Evolutionary conservation across 2,888 invertebrate species (phyloP), one percentile per base, ranked within the genome.

Genomic region (Polydrusus cervinus): DNA sequence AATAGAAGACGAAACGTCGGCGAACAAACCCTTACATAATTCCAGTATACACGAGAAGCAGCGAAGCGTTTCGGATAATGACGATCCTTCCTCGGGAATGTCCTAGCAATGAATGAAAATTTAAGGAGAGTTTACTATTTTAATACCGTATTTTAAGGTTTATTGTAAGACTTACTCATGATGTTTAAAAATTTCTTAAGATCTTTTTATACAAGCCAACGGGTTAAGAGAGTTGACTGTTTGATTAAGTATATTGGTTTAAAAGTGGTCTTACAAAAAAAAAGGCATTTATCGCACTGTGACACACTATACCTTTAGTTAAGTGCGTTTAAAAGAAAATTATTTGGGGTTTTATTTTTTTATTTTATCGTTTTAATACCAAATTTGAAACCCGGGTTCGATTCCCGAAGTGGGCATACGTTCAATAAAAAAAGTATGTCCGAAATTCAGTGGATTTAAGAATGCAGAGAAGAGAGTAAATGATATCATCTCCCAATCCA

Each of bases 81-180:
- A 88, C 78, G 87, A 88, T 81, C 87, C 87, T 18, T 88, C 88
- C 40, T 88, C 88, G 40, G 88, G 88, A 71, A 88, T 88, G 88
- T 88, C 88, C 84, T 88, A 88, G 87, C 78, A 75, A 71, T 75
- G 68, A 77, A 65, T 68, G 30, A 45, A 55, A 18, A 67, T 14
- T 34, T 69, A 47, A 66, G 43, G n/a, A 71, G 43, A 73, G 53
- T 14, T 18, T 47, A 49, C 51, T 43, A 61, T 30, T 53, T 67
- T 49, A 74, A 47, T 68, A 62, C 62, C 14, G 13, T 57, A 68
- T 60, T 68, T 60, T 47, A 68, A 30, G 43, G 49, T 57, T 73
- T 16, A 43, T 69, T 64, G 62, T 74, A 62, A 69, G 60, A 62
- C 69, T 30, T 68, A 43, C 30, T 61, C 25, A 49, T 67, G 69